Conservation (phyloP, 2,113 vertebrate species). For the Rhea americana region DNA sequence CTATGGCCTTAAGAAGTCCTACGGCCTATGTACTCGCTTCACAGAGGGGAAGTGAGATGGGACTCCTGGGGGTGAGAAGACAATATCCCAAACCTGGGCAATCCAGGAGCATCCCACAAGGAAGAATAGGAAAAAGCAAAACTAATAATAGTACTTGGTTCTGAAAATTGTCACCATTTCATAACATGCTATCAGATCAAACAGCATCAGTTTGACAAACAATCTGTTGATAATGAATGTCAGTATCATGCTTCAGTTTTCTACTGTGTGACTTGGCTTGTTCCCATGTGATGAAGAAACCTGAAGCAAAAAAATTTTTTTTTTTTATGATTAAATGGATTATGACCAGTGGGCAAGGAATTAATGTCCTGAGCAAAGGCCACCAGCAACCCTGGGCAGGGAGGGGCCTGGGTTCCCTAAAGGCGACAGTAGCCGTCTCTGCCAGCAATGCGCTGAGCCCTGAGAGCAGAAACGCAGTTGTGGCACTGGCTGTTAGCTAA, state of each 20-base stretch:
- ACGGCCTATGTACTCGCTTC: fast-evolving
- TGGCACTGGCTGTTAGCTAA: neutral
- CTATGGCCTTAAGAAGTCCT: neutral
- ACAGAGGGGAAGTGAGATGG: fast-evolving
- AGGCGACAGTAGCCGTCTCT: neutral
- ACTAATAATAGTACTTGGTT: no score
- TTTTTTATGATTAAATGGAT: neutral
- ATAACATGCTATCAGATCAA: fast-evolving
- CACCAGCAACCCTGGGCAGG: neutral
- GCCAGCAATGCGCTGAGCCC: neutral
- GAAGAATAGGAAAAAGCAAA: neutral
- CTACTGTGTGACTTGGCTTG: neutral
- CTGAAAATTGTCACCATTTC: neutral
- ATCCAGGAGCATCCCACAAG: neutral
- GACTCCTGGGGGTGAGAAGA: neutral
- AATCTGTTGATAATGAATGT: neutral
- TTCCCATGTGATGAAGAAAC: neutral
- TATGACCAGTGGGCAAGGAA: no score
- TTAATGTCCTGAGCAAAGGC: neutral
- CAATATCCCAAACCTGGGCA: neutral
- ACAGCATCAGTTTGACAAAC: neutral
- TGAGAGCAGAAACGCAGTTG: neutral
- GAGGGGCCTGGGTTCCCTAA: neutral
- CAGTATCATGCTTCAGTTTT: fast-evolving
- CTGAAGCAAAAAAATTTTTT: neutral